Conservation (phyloP, 2,888 invertebrate genomes). For the Tenthredo notha region DNA sequence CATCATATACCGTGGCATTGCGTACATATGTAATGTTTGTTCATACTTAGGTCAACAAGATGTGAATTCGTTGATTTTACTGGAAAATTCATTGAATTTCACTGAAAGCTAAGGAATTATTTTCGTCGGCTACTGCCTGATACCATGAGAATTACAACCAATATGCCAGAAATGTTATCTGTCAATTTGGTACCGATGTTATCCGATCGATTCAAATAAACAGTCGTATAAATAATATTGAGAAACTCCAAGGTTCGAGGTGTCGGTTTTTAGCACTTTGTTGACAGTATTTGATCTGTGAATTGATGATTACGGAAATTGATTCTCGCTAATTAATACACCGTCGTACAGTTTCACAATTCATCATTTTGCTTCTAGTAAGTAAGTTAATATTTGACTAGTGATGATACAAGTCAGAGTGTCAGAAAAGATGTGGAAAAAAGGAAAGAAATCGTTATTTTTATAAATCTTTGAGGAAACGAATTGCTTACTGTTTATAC, state of each 20-base stretch:
- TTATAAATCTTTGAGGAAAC: neutral
- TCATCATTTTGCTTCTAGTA: neutral
- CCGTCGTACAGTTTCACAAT: neutral
- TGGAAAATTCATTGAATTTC: neutral
- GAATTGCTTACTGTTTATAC: neutral
- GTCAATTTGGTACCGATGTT: neutral
- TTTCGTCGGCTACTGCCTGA: neutral
- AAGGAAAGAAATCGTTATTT: neutral
- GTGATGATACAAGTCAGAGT: neutral
- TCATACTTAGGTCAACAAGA: neutral
- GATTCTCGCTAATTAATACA: constrained; percentile 26
- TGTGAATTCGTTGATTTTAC: neutral
- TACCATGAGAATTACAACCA: neutral
- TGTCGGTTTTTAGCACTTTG: constrained; percentile 22
- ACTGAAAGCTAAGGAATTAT: neutral
- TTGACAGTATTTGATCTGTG: neutral
- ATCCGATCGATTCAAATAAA: constrained; percentile 27
- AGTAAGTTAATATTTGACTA: constrained; percentile 24
- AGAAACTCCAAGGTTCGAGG: constrained; percentile 9
- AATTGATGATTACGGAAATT: constrained; percentile 26
- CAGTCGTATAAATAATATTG: neutral
- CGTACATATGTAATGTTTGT: neutral
- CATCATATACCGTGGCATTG: neutral
- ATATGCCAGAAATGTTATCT: neutral
- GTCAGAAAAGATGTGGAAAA: neutral